Base-by-base conservation (phyloP, 2,797 vertebrate species). In the Phoeniculus purpureus region DNA sequence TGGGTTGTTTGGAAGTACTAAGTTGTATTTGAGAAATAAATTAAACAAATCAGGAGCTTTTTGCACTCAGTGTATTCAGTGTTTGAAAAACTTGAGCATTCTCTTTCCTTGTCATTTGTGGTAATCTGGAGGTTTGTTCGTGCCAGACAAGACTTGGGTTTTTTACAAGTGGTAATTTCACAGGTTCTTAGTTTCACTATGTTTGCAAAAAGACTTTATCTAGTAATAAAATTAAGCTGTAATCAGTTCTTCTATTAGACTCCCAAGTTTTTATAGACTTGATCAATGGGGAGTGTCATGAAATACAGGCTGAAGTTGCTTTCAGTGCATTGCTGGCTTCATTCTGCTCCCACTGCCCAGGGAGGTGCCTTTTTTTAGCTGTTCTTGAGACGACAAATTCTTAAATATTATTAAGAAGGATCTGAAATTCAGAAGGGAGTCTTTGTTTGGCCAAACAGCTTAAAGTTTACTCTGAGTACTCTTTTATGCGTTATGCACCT, bases 201-300 rank as follows among this genome's bases (percentile, higher is more conserved):
- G 95, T 92, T 89, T 83, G 59, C 77, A 85, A 61, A 71, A 80
- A 89, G 56, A 64, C 43, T 85, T 78, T 32, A 70, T 65, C 50
- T 40, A 62, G 26, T 92, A 89, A 71, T 94, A 81, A 90, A 85
- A 73, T 85, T 71, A 90, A 83, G 6, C 2, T 29, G 22, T 95
- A 92, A 85, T 64, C n/a, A 78, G 64, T 59, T 85, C 45, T 62
- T 95, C 43, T 94, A 12, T 93, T 95, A 60, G 43, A 48, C 65
- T 89, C 31, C 37, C 68, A 43, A 84, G 29, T 67, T 48, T 91
- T 91, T 90, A 23, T 86, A 60, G 77, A 84, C 66, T 85, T 80
- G 65, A 48, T 90, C 77, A 92, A 31, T 64, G 15, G 58, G 25
- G 66, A 90, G 56, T 85, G 31, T 73, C 55, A 16, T 20, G 45